Conservation (phyloP, 1,140 invertebrate species). For the Diorhabda sublineata region DNA sequence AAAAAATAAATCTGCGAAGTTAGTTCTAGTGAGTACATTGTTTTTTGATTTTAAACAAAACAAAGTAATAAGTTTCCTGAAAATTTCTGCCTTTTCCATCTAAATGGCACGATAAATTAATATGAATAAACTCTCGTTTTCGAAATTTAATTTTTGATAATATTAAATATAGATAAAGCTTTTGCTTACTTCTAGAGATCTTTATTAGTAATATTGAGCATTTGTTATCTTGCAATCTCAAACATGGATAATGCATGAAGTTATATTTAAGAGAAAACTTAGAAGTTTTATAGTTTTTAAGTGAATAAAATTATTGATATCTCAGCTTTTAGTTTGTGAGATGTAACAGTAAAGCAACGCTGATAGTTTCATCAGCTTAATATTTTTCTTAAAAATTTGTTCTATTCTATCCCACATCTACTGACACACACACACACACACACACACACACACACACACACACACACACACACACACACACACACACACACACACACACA, state of each 20-base stretch:
- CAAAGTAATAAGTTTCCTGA: neutral
- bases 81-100: conserved; percentile 21
- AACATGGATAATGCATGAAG: conserved; percentile 34
- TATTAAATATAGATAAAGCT: conserved; percentile 29
- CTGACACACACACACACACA: too few species aligned
- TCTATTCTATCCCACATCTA: too few species aligned
- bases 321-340: neutral
- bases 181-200: conserved; percentile 33
- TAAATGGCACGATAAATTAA: conserved; percentile 5
- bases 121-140: conserved; percentile 15
- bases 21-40: too few species aligned
- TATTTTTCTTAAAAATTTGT: too few species aligned
- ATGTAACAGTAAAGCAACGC: neutral
- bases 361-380: too few species aligned
- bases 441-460: too few species aligned
- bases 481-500: too few species aligned
- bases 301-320: conserved; percentile 14
- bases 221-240: conserved; percentile 43
- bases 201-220: conserved; percentile 34
- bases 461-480: too few species aligned
- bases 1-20: too few species aligned
- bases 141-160: conserved; percentile 23
- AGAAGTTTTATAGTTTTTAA: conserved; percentile 27
- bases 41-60: neutral
- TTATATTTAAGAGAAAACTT: conserved; percentile 29